A percentile compares a stretch with the other conserved stretches of the same genome.
Evolutionary conservation across 2,113 vertebrate species (phyloP).

Genomic region (Misgurnus anguillicaudatus): DNA sequence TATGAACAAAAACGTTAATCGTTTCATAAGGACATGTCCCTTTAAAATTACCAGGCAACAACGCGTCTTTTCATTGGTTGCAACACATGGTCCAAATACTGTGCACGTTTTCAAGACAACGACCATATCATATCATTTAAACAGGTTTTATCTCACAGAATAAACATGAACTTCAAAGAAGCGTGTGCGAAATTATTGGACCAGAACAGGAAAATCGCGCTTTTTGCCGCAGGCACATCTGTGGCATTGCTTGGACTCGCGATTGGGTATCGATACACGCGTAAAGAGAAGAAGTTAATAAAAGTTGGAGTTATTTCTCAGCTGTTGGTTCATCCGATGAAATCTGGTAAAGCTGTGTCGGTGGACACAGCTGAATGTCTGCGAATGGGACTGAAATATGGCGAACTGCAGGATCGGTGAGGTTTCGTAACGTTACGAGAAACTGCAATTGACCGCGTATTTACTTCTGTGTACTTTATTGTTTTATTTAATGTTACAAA

Average conservation of each 20-base stretch:
- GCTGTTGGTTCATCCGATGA: conserved; percentile 85
- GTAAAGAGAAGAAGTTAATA: conserved; percentile 62
- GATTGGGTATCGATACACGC: conserved; percentile 62
- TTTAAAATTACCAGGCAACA: conserved; percentile 33
- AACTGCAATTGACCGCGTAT: not conserved
- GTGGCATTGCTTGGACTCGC: conserved; percentile 56
- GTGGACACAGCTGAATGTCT: conserved; percentile 76
- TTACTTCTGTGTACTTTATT: not conserved
- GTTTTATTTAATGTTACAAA: not conserved
- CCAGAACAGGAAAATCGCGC: conserved; percentile 45
- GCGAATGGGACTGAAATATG: conserved; percentile 77
- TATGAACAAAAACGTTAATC: no score
- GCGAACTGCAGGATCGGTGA: conserved; percentile 85
- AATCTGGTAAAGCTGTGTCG: conserved; percentile 82
- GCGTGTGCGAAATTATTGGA: not conserved
- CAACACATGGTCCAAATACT: not conserved
- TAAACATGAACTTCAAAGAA: conserved; percentile 58
- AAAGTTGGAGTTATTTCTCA: conserved; percentile 82
- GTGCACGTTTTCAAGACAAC: not conserved
- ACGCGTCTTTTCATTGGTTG: not conserved
- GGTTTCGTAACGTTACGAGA: conserved; percentile 11
- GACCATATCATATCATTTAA: no score
- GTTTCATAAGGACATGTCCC: not conserved
- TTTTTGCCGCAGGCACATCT: conserved; percentile 65
- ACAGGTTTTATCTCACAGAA: not conserved